A percentile compares a stretch with the other conserved stretches of the same genome.
phyloP scores from a whole-genome alignment of 92 coral and sea anemone genomes.

The Siderastrea radians region DNA sequence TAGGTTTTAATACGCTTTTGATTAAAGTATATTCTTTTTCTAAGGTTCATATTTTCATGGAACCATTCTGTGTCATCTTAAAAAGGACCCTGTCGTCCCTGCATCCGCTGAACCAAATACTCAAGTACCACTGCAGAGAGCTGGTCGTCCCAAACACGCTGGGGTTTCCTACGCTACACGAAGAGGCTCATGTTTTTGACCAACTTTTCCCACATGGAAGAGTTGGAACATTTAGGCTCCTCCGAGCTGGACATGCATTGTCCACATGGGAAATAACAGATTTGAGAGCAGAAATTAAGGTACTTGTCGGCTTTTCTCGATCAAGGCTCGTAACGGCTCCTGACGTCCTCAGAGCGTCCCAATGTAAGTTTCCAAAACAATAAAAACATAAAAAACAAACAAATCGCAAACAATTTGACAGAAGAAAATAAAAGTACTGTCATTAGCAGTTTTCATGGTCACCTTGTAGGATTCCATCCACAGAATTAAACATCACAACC shows the following conservation, averaged over 20 bases:
- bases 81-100: not conserved
- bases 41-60: not conserved
- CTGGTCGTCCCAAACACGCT: not conserved
- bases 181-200: not conserved
- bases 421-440: no score
- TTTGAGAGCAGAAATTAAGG: not conserved
- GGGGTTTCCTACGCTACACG: not conserved
- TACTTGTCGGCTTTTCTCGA: not conserved
- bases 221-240: not conserved
- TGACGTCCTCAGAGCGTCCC: no score
- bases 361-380: no score
- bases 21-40: no score
- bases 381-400: no score
- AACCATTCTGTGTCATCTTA: not conserved
- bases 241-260: not conserved
- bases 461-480: no score
- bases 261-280: not conserved
- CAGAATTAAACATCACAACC: no score
- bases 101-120: not conserved
- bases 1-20: no score
- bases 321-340: no score
- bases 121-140: slow-evolving; percentile 3
- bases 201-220: not conserved
- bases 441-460: no score
- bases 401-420: no score